Evolutionary conservation across 2,797 vertebrate species (phyloP).

Genomic region (Xiphophorus birchmanni): DNA sequence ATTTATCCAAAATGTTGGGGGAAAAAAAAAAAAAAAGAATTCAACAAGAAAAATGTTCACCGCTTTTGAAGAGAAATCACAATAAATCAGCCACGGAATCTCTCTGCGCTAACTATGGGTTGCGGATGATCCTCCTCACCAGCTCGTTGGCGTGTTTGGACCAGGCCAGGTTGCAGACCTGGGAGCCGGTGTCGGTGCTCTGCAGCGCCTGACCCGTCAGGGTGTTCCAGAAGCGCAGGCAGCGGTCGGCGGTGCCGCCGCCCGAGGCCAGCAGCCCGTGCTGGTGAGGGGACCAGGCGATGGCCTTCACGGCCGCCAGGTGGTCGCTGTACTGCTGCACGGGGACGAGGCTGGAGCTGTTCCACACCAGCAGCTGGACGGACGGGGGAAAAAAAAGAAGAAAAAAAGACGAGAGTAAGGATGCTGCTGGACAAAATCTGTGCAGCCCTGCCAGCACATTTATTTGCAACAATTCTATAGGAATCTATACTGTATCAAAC

Average conservation of each 20-base stretch:
- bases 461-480: too few species aligned
- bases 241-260: conserved; percentile 86
- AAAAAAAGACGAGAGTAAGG: neutral
- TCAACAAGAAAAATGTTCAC: too few species aligned
- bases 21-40: too few species aligned
- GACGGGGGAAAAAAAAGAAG: neutral
- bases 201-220: conserved; percentile 86
- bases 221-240: conserved; percentile 88
- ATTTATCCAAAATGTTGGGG: too few species aligned
- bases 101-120: neutral
- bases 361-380: conserved; percentile 84
- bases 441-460: neutral
- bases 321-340: conserved; percentile 88
- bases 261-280: conserved; percentile 86
- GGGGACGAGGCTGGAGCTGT: conserved; percentile 84
- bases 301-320: conserved; percentile 86
- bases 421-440: neutral
- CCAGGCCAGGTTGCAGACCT: conserved; percentile 89
- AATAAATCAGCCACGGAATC: neutral
- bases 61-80: neutral
- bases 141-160: conserved; percentile 88
- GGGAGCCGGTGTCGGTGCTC: conserved; percentile 87
- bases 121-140: conserved; percentile 68
- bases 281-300: conserved; percentile 88
- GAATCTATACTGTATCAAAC: too few species aligned